phyloP scores from a whole-genome alignment of 2,113 vertebrate species.

The Castor canadensis region DNA sequence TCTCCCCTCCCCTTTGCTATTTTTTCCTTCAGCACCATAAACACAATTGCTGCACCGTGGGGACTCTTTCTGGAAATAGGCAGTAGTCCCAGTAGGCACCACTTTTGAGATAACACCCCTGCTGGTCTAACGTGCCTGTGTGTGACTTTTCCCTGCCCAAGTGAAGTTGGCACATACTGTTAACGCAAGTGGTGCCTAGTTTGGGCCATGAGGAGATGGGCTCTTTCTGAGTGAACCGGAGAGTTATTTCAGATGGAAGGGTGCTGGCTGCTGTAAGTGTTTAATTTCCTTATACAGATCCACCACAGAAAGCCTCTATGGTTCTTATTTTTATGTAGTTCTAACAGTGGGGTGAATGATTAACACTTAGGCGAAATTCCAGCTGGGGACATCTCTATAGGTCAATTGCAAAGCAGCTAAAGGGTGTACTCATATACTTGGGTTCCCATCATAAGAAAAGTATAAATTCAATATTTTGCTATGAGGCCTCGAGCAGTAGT shows the following conservation, averaged over 20 bases:
- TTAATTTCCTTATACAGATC: neutral
- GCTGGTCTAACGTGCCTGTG: neutral
- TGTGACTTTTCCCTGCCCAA: neutral
- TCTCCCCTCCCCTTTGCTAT: neutral
- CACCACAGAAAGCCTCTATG: neutral
- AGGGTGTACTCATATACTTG: neutral
- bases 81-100: neutral
- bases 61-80: constrained; percentile 34
- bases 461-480: neutral
- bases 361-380: neutral
- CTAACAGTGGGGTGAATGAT: neutral
- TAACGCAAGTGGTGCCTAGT: neutral
- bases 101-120: constrained; percentile 30
- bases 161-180: neutral
- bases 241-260: neutral
- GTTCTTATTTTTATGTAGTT: neutral
- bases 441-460: neutral
- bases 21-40: constrained; percentile 23
- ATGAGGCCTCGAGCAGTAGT: neutral
- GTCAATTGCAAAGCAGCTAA: neutral
- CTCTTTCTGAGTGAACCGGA: neutral
- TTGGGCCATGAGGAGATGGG: neutral
- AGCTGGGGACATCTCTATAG: constrained; percentile 1
- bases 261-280: neutral
- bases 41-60: neutral